Evolutionary conservation across 2,113 vertebrate species (phyloP), one percentile per base, ranked within the genome.

Genomic region (Melanerpes aurifrons): DNA sequence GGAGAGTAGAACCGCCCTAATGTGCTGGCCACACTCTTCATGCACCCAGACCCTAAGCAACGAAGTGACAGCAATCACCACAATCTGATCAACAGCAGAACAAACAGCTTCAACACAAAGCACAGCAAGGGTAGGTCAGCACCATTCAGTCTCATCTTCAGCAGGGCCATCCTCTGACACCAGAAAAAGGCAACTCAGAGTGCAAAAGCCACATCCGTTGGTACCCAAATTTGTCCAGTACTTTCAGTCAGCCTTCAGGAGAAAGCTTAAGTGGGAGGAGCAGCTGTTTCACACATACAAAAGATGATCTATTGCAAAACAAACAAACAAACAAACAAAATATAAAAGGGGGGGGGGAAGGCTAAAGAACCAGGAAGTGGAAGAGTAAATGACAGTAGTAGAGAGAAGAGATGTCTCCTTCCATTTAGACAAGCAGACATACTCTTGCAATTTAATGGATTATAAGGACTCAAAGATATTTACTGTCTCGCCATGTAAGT

Each of bases 401-500:
- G 93, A 86, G 91, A 78, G 80, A 62, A 93, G 93, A 96, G 84
- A 95, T 90, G 94, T 92, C 90, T 94, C 95, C 89, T 95, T 94
- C 93, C 94, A 95, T 94, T 95, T 95, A 96, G 90, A 83, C 54
- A 78, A 32, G 91, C 94, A 94, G 95, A 95, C 90, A 91, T 76
- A 83, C 76, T 94, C 92, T 82, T 82, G 84, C 77, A 54, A 78
- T 95, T 94, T 96, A 94, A 96, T 94, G 94, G 87, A 94, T 94
- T 92, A 94, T 69, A 86, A 95, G 90, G 85, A 91, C 92, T 93
- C 76, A 43, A 81, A 93, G 95, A 95, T 92, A 94, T 91, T 96
- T 96, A 90, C 94, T 96, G 94, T 96, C 94, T 96, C 81, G 93
- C 95, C 94, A 96, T 53, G 59, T 94, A 95, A 96, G 95, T 95